Conservation (phyloP, 2,888 invertebrate genomes). For the Drosophila bunnanda region DNA sequence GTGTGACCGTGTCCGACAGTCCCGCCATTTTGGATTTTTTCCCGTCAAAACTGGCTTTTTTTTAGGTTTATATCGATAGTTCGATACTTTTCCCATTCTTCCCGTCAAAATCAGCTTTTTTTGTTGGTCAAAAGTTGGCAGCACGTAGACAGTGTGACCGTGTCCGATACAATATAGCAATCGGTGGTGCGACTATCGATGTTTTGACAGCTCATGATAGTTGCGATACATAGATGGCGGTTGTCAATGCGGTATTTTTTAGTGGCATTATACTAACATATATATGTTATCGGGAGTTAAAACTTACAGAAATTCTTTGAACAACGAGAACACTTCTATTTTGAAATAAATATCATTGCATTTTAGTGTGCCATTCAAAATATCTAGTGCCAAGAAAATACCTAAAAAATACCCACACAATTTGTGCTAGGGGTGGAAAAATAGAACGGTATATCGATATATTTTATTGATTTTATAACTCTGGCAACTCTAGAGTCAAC, state of each 20-base stretch:
- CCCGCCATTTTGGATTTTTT: no score
- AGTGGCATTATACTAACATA: neutral
- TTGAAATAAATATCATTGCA: no score
- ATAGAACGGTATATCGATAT: neutral
- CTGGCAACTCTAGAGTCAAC: neutral
- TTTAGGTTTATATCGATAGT: no score
- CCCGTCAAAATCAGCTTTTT: no score
- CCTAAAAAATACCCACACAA: neutral
- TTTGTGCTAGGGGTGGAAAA: neutral
- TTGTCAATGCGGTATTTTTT: neutral
- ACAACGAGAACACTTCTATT: no score
- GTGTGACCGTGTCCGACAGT: conserved; percentile 13
- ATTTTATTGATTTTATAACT: neutral
- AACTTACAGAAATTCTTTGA: no score
- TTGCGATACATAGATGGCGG: neutral
- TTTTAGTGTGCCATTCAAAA: no score
- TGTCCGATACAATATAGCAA: neutral
- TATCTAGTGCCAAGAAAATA: no score
- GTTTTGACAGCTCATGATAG: conserved; percentile 6
- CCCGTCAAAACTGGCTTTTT: no score
- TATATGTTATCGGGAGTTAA: no score
- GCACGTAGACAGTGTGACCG: conserved; percentile 22
- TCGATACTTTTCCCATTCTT: no score
- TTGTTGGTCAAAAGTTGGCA: no score
- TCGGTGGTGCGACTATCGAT: neutral